phyloP scores from a whole-genome alignment of 2,888 invertebrate species.

The Phyllotreta striolata region DNA sequence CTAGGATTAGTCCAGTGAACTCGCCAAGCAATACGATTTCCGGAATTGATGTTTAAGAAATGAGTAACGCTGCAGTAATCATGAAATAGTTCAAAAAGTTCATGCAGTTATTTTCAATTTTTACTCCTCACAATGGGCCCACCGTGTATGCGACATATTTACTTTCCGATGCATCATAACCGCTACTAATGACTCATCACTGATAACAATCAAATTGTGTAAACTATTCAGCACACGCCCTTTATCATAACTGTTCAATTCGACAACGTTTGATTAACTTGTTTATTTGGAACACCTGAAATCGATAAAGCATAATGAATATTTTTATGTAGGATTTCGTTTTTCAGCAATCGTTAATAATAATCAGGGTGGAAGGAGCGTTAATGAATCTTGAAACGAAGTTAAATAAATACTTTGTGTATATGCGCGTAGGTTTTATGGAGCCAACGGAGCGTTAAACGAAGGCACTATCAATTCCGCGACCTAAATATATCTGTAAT shows the following conservation, averaged over 20 bases:
- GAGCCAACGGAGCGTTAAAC: constrained; percentile 10
- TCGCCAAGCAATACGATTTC: no score
- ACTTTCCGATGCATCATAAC: constrained; percentile 6
- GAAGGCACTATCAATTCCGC: constrained; percentile 10
- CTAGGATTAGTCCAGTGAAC: no score
- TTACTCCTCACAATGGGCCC: no score
- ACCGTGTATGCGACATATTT: neutral
- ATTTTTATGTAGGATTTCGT: no score
- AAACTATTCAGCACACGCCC: constrained; percentile 6
- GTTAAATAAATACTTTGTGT: no score
- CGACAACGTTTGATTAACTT: neutral
- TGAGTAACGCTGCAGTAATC: no score
- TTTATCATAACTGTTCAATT: constrained; percentile 11
- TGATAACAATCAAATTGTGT: constrained; percentile 16
- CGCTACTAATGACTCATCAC: constrained; percentile 2
- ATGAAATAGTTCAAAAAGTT: no score
- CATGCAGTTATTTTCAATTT: no score
- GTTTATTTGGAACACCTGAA: neutral
- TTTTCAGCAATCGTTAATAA: no score
- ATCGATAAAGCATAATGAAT: neutral
- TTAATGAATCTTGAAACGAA: no score
- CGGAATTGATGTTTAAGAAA: no score
- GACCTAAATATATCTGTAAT: constrained; percentile 21
- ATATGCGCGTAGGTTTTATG: neutral
- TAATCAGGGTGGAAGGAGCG: no score